Conservation (phyloP, 2,113 vertebrate genomes). For the Brienomyrus brachyistius region DNA sequence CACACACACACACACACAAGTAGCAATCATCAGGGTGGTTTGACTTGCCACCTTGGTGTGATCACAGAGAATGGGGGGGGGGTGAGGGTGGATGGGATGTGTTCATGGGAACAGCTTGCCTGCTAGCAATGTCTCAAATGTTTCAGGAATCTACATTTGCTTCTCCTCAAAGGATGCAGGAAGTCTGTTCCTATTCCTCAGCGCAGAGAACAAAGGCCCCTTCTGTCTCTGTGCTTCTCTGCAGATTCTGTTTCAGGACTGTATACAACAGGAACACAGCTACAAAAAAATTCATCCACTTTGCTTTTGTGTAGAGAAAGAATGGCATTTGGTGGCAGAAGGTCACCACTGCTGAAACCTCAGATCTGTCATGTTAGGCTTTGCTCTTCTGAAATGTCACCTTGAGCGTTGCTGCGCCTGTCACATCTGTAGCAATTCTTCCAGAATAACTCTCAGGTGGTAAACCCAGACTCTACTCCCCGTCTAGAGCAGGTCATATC, state of each 20-base stretch:
- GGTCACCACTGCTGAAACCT: too few species aligned
- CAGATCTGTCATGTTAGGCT: too few species aligned
- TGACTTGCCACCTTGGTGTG: not conserved
- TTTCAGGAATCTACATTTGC: not conserved
- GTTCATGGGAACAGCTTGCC: too few species aligned
- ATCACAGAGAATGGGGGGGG: too few species aligned
- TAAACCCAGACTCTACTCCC: too few species aligned
- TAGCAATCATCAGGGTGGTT: not conserved
- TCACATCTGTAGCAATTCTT: too few species aligned
- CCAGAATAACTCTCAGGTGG: too few species aligned
- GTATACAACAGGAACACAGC: not conserved
- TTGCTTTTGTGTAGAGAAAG: not conserved
- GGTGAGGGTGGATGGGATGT: too few species aligned
- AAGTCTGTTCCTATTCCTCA: not conserved
- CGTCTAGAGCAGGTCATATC: too few species aligned
- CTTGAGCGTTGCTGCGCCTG: too few species aligned
- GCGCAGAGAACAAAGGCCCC: constrained; percentile 9
- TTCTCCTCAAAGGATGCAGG: not conserved
- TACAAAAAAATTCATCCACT: not conserved
- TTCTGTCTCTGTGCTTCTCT: not conserved
- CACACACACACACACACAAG: not conserved
- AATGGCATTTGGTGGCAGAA: too few species aligned
- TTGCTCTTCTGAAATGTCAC: too few species aligned
- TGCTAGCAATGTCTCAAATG: not conserved
- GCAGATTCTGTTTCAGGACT: not conserved